Evolutionary conservation across 2,113 vertebrate species (phyloP), one percentile per base, ranked within the genome.

Genomic region (Thryonomys swinderianus): DNA sequence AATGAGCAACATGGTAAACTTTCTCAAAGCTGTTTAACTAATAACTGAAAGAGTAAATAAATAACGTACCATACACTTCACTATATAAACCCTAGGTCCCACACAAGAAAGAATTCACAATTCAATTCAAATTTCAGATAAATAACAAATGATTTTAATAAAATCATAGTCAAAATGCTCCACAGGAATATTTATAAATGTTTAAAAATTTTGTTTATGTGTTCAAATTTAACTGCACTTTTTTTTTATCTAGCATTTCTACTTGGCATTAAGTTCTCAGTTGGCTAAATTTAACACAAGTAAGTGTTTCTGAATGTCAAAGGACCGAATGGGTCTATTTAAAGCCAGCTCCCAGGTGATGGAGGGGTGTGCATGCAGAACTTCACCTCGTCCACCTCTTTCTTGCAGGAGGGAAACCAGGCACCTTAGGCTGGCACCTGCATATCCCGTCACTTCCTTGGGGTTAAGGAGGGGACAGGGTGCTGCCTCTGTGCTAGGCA

Each of bases 41-140:
- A 51, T 51, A 57, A 57, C 53, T 55, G 17, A 57, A 57, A 3
- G 20, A 18, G 17, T 57, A 57, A 57, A 57, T 57, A 57, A 73
- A 73, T 14, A 11, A 45, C 2, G 40, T 21, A 16, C 37, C 40
- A 27, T 45, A 45, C 40, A 73, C 12, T 11, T 45, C 71, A 27
- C 7, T 27, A 23, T 2, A 6, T 27, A 73, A 12, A 11, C 11
- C 25, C 71, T 73, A 12, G 12, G 23, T 42, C 25, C 71, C 37
- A 25, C 40, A 42, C 37, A 45, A 10, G 4, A 64, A 17, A 84
- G 34, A 2, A n/a, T 51, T 57, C 12, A 27, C 13, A 48, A 4
- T 27, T 59, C 57, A 79, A 57, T 76, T 48, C 62, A 32, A 88
- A 67, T 95, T 74, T 76, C 40, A 88, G n/a, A 87, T n/a, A 73